Conservation (phyloP, 1,140 invertebrate species). For the Vollenhovia emeryi region DNA sequence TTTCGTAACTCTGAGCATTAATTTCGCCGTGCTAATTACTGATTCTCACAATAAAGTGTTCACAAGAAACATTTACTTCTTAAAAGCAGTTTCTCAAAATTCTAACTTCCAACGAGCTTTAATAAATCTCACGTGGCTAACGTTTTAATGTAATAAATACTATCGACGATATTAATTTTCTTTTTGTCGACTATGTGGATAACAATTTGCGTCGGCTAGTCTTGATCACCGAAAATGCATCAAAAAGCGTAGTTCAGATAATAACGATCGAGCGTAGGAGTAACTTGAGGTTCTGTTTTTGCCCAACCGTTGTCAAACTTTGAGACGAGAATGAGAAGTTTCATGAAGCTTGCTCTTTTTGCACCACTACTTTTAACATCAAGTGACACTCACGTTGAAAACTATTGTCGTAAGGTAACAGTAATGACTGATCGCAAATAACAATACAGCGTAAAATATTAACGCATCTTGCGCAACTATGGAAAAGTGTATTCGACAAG, state of each 20-base stretch:
- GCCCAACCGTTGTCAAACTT: not conserved
- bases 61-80: not conserved
- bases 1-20: not conserved
- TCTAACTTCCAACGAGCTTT: not conserved
- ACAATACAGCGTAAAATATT: slow-evolving; percentile 15
- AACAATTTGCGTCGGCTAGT: not conserved
- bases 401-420: slow-evolving; percentile 7
- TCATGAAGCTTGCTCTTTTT: not conserved
- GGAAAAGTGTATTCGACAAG: slow-evolving; percentile 11
- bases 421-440: slow-evolving; percentile 20
- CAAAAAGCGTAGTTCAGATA: not conserved
- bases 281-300: not conserved
- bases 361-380: not conserved
- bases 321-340: not conserved
- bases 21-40: not conserved
- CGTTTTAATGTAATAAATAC: not conserved
- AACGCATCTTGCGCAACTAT: slow-evolving; percentile 49
- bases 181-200: not conserved
- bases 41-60: not conserved
- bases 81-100: slow-evolving; percentile 35
- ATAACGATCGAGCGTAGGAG: not conserved
- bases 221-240: slow-evolving; percentile 15
- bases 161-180: not conserved
- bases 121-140: slow-evolving; percentile 8
- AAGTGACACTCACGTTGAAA: not conserved